These are phyloP conservation scores for Lathamus discolor DNA, from an alignment of 2,113 vertebrate genomes.

Conservation along the genomic window DNA sequence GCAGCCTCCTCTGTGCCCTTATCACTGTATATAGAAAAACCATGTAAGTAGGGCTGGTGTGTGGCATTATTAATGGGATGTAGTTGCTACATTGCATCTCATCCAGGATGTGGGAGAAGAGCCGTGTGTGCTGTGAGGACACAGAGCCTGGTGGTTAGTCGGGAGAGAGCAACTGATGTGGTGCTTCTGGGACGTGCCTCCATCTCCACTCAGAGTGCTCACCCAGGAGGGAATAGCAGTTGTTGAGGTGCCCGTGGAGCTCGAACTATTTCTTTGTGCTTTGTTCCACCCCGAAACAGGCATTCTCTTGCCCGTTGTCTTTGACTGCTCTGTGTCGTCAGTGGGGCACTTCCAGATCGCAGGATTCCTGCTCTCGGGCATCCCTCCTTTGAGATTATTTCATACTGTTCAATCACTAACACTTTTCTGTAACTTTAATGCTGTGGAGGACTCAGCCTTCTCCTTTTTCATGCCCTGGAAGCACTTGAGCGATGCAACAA, in stretches of 20 bases:
- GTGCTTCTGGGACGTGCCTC: not conserved
- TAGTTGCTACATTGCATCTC: not conserved
- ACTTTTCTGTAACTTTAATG: not conserved
- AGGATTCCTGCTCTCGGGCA: not conserved
- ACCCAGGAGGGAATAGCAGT: not conserved
- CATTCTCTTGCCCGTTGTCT: not conserved
- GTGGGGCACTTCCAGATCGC: not conserved
- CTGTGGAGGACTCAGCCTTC: not conserved
- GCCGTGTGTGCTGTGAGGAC: not conserved
- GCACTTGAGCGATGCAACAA: not conserved
- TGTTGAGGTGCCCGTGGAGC: not conserved
- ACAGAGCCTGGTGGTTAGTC: not conserved
- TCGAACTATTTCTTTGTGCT: not conserved
- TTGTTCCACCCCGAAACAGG: not conserved
- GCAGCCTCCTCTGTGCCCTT: not conserved
- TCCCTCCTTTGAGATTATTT: not conserved
- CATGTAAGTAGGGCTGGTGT: accelerated
- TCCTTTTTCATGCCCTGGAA: not conserved
- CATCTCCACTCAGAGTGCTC: not conserved
- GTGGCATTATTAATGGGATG: not conserved
- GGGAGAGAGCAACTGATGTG: not conserved
- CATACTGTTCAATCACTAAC: not conserved
- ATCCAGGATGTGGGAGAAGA: not conserved
- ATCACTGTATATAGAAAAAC: not conserved
- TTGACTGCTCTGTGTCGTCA: not conserved